Conservation (phyloP, 2,888 invertebrate genomes). For the Eupithecia exiguata region DNA sequence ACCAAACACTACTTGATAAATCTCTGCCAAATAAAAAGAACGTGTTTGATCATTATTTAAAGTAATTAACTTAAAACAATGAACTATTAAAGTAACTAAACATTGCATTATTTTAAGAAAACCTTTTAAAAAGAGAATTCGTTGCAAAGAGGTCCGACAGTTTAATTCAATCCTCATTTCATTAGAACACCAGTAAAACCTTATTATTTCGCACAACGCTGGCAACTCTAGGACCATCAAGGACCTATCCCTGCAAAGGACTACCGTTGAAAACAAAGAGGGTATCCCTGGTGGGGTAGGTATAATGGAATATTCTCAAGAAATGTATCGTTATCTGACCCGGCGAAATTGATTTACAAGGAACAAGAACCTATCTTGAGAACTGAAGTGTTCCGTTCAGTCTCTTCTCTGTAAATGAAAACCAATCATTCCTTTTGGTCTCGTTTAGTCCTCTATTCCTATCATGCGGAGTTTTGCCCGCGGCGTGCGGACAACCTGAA, state of each 20-base stretch:
- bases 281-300: slow-evolving; percentile 45
- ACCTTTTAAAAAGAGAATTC: not conserved
- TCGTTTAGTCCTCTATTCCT: too few species aligned
- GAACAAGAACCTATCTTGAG: slow-evolving; percentile 23
- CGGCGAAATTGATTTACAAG: slow-evolving; percentile 63
- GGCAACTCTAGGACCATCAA: slow-evolving; percentile 10
- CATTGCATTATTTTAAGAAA: too few species aligned
- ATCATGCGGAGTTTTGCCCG: too few species aligned
- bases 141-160: not conserved
- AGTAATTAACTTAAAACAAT: too few species aligned
- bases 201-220: not conserved
- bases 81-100: too few species aligned
- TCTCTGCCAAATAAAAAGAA: not conserved
- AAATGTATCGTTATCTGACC: slow-evolving; percentile 63
- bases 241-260: slow-evolving; percentile 4
- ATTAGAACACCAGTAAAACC: slow-evolving; percentile 5
- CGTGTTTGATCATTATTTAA: too few species aligned
- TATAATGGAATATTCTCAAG: slow-evolving; percentile 57
- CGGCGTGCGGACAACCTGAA: too few species aligned
- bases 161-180: not conserved
- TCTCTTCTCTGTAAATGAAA: not conserved
- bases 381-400: slow-evolving; percentile 18
- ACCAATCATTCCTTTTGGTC: not conserved
- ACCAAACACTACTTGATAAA: not conserved
- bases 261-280: slow-evolving; percentile 52